Conservation (phyloP, 2,888 invertebrate genomes). For the Neria commutata region DNA sequence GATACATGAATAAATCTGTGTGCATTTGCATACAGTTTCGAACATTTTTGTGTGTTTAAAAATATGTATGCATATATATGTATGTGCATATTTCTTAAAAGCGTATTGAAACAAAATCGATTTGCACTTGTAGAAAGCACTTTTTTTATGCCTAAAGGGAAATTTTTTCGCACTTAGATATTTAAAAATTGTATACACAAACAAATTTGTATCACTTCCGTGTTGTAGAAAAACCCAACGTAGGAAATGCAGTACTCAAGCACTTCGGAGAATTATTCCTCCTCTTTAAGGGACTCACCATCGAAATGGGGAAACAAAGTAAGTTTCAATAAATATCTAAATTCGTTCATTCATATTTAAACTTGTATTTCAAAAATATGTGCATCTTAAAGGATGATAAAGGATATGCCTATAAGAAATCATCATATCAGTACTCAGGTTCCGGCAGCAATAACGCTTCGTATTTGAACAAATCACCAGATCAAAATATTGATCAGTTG, state of each 20-base stretch:
- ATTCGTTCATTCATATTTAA: not conserved
- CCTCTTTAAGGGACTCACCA: conserved; percentile 48
- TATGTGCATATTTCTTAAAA: no score
- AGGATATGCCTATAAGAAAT: conserved; percentile 58
- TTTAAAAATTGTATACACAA: not conserved
- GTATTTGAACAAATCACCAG: conserved; percentile 43
- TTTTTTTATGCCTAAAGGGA: no score
- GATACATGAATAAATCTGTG: no score
- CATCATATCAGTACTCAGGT: conserved; percentile 59
- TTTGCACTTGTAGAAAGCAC: no score
- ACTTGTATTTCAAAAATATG: not conserved
- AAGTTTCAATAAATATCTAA: conserved; percentile 23
- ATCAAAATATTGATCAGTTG: conserved; percentile 75
- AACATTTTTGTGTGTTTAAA: no score
- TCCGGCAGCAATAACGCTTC: conserved; percentile 46
- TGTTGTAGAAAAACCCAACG: conserved; percentile 41
- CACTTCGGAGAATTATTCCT: conserved; percentile 56
- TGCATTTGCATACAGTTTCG: no score
- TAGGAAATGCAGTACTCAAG: conserved; percentile 55
- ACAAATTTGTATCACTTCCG: not conserved
- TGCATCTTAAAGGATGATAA: conserved; percentile 50
- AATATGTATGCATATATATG: no score
- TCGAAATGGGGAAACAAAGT: conserved; percentile 53
- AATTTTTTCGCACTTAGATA: not conserved
- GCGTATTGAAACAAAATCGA: no score